Conservation (phyloP, 2,888 invertebrate species). For the Byasa hedistus region DNA sequence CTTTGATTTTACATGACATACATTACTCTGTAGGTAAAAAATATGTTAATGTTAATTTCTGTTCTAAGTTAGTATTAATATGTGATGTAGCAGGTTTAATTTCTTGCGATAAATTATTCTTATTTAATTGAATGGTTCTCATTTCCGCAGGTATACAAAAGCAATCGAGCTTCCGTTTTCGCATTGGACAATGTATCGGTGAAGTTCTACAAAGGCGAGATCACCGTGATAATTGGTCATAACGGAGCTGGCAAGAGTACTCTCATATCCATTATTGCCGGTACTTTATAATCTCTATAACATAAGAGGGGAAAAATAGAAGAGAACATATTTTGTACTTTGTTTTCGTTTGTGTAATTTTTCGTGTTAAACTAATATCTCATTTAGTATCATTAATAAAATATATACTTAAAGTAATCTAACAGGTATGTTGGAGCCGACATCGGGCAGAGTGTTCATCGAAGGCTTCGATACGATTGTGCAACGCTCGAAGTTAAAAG, state of each 20-base stretch:
- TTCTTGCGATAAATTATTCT: background rate
- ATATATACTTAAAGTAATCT: background rate
- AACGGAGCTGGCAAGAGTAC: conserved; percentile 93
- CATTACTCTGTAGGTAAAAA: no score
- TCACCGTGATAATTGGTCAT: conserved; percentile 91
- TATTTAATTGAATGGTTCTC: background rate
- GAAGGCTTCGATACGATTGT: conserved; percentile 85
- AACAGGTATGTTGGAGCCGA: conserved; percentile 86
- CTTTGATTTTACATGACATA: background rate
- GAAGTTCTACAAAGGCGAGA: conserved; percentile 88
- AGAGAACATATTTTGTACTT: no score
- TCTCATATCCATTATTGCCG: conserved; percentile 84
- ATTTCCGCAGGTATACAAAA: conserved; percentile 21
- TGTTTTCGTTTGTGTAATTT: no score
- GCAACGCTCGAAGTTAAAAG: conserved; percentile 83
- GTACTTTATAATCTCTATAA: conserved; percentile 38
- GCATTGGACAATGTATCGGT: conserved; percentile 86
- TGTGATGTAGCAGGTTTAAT: background rate
- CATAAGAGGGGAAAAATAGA: no score
- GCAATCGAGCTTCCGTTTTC: conserved; percentile 14
- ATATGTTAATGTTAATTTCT: background rate
- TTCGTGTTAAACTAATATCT: no score
- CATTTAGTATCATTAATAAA: no score
- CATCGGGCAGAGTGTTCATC: conserved; percentile 85
- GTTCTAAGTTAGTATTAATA: background rate